Conservation (phyloP, 2,797 vertebrate genomes). For the Ptychobarbus kaznakovi region DNA sequence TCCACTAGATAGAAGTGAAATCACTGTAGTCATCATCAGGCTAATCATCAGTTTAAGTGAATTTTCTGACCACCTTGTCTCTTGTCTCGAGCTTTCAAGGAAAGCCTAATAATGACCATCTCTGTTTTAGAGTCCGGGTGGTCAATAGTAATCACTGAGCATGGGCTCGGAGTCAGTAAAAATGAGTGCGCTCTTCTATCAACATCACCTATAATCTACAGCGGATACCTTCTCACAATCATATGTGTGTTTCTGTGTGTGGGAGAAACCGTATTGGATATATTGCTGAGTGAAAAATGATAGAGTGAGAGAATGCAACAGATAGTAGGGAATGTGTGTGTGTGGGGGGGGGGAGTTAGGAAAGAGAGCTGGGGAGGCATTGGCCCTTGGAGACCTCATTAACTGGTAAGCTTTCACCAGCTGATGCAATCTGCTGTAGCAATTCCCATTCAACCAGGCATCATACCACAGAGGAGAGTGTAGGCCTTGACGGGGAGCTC, state of each 20-base stretch:
- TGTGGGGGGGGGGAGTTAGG: slow-evolving; percentile 52
- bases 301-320: slow-evolving; percentile 31
- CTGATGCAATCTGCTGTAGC: slow-evolving; percentile 68
- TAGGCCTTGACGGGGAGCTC: slow-evolving; percentile 29
- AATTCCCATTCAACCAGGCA: slow-evolving; percentile 65
- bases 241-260: slow-evolving; percentile 48
- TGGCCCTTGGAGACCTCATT: slow-evolving; percentile 85
- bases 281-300: slow-evolving; percentile 41
- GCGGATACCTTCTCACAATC: slow-evolving; percentile 55
- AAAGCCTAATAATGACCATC: slow-evolving; percentile 31
- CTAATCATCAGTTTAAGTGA: background rate
- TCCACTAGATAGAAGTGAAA: background rate
- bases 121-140: background rate
- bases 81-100: background rate
- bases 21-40: background rate
- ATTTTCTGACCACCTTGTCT: background rate
- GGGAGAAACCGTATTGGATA: slow-evolving; percentile 44
- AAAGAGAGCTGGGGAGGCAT: slow-evolving; percentile 66
- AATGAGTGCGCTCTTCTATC: slow-evolving; percentile 54
- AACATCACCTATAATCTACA: slow-evolving; percentile 62
- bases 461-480: slow-evolving; percentile 57
- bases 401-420: slow-evolving; percentile 74
- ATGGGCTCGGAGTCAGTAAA: slow-evolving; percentile 57
- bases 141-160: slow-evolving; percentile 51
- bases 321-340: slow-evolving; percentile 23